A percentile compares a stretch with the other conserved stretches of the same genome.
phyloP scores from a whole-genome alignment of 2,113 vertebrate species.

The Callithrix jacchus region DNA sequence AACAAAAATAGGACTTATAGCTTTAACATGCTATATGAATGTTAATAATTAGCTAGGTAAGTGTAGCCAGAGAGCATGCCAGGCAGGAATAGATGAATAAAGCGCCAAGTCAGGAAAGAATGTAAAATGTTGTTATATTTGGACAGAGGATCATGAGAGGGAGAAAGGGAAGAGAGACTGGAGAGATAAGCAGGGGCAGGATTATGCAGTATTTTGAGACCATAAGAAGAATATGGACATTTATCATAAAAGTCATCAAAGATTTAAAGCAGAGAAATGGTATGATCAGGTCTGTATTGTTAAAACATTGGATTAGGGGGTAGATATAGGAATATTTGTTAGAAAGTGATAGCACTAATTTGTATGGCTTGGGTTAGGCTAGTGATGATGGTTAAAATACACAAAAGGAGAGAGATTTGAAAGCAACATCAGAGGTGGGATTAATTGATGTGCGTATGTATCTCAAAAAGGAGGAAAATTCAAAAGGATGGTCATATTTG shows the following conservation, averaged over 20 bases:
- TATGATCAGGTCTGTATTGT: background rate
- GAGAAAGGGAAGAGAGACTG: background rate
- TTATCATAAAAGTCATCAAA: constrained; percentile 5
- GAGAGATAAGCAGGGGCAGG: background rate
- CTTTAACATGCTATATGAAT: constrained; percentile 34
- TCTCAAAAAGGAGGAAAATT: background rate
- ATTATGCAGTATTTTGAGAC: background rate
- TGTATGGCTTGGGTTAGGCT: background rate
- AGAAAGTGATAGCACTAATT: background rate
- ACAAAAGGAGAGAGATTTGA: background rate
- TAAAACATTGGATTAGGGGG: background rate
- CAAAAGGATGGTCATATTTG: background rate
- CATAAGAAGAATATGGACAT: constrained; percentile 30
- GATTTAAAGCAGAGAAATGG: constrained; percentile 11
- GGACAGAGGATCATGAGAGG: background rate
- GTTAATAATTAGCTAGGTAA: constrained; percentile 22
- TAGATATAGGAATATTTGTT: background rate
- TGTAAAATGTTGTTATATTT: constrained; percentile 22
- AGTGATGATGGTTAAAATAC: background rate
- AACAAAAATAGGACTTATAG: background rate
- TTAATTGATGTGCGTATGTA: background rate
- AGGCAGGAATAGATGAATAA: background rate
- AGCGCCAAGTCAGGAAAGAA: background rate
- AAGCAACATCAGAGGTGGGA: background rate
- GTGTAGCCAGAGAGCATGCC: background rate